Evolutionary conservation across 2,888 invertebrate species (phyloP).

Genomic region (Meghimatium bilineatum): DNA sequence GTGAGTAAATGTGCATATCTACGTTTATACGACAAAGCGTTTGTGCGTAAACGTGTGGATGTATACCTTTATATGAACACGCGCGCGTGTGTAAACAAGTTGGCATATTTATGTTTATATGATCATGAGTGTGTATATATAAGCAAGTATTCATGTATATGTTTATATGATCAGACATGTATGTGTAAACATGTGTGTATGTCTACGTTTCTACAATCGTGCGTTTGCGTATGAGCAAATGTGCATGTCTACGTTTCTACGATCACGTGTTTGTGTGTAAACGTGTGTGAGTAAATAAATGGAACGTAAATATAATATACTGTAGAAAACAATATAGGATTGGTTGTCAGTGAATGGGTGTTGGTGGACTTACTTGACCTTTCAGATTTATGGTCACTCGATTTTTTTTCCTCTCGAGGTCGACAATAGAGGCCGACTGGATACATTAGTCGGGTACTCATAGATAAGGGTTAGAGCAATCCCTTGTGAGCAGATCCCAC

Average conservation of each 20-base stretch:
- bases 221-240: neutral
- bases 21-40: too few species aligned
- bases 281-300: neutral
- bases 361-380: constrained; percentile 3
- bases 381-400: constrained; percentile 8
- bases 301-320: neutral
- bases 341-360: neutral
- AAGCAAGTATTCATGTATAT: neutral
- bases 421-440: constrained; percentile 10
- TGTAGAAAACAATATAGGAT: neutral
- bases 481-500: neutral
- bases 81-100: too few species aligned
- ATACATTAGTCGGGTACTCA: constrained; percentile 30
- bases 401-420: neutral
- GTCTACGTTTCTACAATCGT: neutral
- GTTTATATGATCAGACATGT: neutral
- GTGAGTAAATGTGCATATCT: too few species aligned
- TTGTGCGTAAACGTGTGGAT: too few species aligned
- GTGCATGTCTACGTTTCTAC: too few species aligned
- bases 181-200: neutral
- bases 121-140: neutral
- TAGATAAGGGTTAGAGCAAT: constrained; percentile 22
- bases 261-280: neutral
- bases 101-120: too few species aligned
- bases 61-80: too few species aligned